phyloP scores from a whole-genome alignment of 2,888 invertebrate genomes.

The Norana najaformis region DNA sequence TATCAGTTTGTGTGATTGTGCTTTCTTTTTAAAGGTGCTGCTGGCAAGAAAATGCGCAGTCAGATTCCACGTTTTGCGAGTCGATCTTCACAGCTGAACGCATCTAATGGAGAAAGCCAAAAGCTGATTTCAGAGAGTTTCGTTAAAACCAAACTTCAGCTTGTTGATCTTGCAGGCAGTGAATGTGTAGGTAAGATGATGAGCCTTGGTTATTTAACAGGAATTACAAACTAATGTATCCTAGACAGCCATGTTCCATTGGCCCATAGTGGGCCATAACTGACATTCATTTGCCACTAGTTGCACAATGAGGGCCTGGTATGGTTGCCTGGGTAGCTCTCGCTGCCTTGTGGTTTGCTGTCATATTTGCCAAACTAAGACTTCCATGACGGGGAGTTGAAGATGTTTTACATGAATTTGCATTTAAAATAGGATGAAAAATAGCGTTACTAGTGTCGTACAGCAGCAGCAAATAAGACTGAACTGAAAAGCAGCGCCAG shows the following conservation, averaged over 20 bases:
- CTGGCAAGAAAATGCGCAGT: neutral
- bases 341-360: neutral
- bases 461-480: too few species aligned
- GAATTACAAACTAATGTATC: neutral
- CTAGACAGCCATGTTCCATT: neutral
- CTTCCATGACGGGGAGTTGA: too few species aligned
- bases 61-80: conserved; percentile 20
- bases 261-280: neutral
- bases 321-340: neutral
- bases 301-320: neutral
- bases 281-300: too few species aligned
- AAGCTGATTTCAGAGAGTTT: neutral
- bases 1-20: neutral
- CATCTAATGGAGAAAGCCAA: neutral
- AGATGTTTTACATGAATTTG: too few species aligned
- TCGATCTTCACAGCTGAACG: neutral
- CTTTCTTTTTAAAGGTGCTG: neutral
- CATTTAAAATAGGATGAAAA: too few species aligned
- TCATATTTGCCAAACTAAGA: neutral
- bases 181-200: conserved; percentile 56
- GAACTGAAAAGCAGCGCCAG: too few species aligned
- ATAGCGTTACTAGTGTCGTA: too few species aligned
- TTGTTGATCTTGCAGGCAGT: conserved; percentile 58
- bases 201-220: neutral
- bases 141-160: conserved; percentile 53